Evolutionary conservation across 2,888 invertebrate species (phyloP).

Genomic region (Apotomis turbidana): DNA sequence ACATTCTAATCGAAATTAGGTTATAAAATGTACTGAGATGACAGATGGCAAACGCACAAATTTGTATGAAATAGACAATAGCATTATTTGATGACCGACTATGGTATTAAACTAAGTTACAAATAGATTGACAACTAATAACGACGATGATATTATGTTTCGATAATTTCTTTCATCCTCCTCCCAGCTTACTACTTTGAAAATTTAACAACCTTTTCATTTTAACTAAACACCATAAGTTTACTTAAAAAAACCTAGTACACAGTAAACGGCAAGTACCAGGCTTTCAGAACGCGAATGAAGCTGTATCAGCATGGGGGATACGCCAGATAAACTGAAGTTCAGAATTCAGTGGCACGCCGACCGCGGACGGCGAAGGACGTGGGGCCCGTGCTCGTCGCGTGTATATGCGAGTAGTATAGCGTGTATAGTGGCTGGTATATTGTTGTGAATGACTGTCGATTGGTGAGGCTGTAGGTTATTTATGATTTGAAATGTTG

Average conservation of each 20-base stretch:
- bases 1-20: no score
- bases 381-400: constrained; percentile 50
- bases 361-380: constrained; percentile 63
- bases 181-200: no score
- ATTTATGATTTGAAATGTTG: constrained; percentile 7
- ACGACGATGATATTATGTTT: no score
- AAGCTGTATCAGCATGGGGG: constrained; percentile 58
- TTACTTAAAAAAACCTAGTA: not conserved
- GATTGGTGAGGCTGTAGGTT: constrained; percentile 48
- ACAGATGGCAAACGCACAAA: no score
- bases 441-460: constrained; percentile 50
- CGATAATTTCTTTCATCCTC: no score
- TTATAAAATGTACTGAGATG: no score
- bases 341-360: constrained; percentile 71
- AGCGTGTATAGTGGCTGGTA: constrained; percentile 45
- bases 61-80: no score
- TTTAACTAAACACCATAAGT: no score
- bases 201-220: no score
- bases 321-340: constrained; percentile 65
- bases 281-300: constrained; percentile 61
- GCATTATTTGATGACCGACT: no score
- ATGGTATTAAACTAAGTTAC: no score
- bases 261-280: constrained; percentile 51
- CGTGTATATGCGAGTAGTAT: constrained; percentile 40
- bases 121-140: no score